Evolutionary conservation across 2,113 vertebrate species (phyloP).

Genomic region (Lagopus muta): DNA sequence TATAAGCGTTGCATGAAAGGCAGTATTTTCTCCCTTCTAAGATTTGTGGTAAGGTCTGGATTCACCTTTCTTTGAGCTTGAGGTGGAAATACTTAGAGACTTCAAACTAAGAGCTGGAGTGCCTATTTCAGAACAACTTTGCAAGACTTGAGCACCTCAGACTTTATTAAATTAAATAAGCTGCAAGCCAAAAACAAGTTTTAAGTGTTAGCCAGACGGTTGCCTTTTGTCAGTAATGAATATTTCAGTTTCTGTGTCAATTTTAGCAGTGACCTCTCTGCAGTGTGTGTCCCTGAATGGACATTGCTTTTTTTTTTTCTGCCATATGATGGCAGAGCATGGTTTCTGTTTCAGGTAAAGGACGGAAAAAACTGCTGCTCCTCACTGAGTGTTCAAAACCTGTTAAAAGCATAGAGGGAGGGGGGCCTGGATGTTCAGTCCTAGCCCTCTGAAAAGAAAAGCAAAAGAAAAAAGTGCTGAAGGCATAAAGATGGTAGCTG

Average conservation of each 20-base stretch:
- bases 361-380: neutral
- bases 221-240: neutral
- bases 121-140: rapidly evolving
- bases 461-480: neutral
- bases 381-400: neutral
- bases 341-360: neutral
- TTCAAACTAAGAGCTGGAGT: neutral
- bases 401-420: neutral
- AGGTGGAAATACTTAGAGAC: neutral
- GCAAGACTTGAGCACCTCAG: neutral
- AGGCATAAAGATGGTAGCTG: neutral
- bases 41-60: neutral
- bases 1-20: neutral
- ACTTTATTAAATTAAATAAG: neutral
- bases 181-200: neutral
- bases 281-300: neutral
- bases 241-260: neutral
- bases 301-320: neutral
- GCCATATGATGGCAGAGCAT: neutral
- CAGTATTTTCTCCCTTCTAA: neutral
- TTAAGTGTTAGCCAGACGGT: neutral
- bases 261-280: neutral
- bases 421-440: neutral
- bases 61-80: neutral
- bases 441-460: neutral